These are phyloP conservation scores for Felis chaus DNA, from an alignment of 2,113 vertebrate genomes.

Conservation along the genomic window DNA sequence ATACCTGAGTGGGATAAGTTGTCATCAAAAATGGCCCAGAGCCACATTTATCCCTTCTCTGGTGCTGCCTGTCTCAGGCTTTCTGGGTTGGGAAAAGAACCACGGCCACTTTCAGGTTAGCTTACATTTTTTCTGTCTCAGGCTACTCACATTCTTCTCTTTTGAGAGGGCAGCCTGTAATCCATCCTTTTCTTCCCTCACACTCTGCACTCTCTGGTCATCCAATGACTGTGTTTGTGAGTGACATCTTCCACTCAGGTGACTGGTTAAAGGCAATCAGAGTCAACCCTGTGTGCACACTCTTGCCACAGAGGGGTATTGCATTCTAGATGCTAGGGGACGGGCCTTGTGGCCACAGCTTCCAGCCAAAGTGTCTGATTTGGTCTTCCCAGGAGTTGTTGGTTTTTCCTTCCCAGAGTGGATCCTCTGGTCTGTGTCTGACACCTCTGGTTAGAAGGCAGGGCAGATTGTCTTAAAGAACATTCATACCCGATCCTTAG, in stretches of 20 bases:
- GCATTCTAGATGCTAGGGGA: background rate
- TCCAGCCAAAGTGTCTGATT: background rate
- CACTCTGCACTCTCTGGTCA: background rate
- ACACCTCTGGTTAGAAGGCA: background rate
- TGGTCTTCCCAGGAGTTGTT: background rate
- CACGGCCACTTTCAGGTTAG: no score
- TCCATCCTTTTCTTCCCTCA: background rate
- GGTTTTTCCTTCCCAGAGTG: background rate
- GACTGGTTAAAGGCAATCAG: no score
- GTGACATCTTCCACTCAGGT: background rate
- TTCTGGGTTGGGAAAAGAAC: background rate
- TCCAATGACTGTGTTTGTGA: background rate
- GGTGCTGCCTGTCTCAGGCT: background rate
- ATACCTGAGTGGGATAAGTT: background rate
- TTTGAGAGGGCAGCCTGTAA: background rate
- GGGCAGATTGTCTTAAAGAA: background rate
- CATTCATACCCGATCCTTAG: background rate
- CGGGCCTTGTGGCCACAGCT: background rate
- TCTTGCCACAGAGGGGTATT: accelerated
- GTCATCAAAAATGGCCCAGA: background rate
- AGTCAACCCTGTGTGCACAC: background rate
- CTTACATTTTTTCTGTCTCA: background rate
- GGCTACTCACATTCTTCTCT: background rate
- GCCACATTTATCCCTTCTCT: background rate
- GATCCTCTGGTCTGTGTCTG: background rate